Evolutionary conservation across 2,888 invertebrate genomes (phyloP).

Genomic region (Drosophila vallismaia): DNA sequence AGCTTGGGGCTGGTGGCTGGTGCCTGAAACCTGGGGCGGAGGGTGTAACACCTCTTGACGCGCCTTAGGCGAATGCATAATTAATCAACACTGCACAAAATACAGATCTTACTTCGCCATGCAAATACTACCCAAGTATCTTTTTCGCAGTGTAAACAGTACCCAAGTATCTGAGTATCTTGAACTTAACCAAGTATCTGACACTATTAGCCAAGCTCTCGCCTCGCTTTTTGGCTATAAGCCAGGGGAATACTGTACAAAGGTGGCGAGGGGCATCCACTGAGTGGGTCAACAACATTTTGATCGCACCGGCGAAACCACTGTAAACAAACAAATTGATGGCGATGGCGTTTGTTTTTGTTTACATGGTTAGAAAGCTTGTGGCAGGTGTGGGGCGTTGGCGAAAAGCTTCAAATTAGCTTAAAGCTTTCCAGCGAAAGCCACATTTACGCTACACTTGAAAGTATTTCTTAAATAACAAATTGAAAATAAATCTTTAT

Average conservation of each 20-base stretch:
- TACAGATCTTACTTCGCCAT: constrained; percentile 20
- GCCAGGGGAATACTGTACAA: not conserved
- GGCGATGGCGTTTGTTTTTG: constrained; percentile 10
- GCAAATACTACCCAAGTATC: constrained; percentile 22
- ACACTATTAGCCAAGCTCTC: constrained; percentile 19
- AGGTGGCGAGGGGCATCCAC: not conserved
- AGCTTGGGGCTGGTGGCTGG: constrained; percentile 4
- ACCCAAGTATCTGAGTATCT: not conserved
- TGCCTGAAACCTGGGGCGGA: not conserved
- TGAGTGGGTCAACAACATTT: constrained; percentile 39
- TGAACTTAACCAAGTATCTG: constrained; percentile 1
- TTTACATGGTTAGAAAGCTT: constrained; percentile 8
- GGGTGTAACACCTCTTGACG: constrained; percentile 23
- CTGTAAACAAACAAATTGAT: constrained; percentile 54
- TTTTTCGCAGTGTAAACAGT: constrained; percentile 43
- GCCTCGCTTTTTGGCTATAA: constrained; percentile 1
- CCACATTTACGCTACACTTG: not conserved
- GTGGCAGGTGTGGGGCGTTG: constrained; percentile 21
- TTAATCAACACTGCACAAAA: constrained; percentile 47
- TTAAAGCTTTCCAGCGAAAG: constrained; percentile 14
- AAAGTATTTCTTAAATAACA: not conserved
- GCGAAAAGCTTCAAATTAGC: constrained; percentile 42
- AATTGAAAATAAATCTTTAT: not conserved
- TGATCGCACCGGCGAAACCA: constrained; percentile 40
- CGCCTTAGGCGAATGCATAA: constrained; percentile 54